Evolutionary conservation across 2,113 vertebrate genomes (phyloP), one percentile per base, ranked within the genome.

Genomic region (Nesoenas mayeri): DNA sequence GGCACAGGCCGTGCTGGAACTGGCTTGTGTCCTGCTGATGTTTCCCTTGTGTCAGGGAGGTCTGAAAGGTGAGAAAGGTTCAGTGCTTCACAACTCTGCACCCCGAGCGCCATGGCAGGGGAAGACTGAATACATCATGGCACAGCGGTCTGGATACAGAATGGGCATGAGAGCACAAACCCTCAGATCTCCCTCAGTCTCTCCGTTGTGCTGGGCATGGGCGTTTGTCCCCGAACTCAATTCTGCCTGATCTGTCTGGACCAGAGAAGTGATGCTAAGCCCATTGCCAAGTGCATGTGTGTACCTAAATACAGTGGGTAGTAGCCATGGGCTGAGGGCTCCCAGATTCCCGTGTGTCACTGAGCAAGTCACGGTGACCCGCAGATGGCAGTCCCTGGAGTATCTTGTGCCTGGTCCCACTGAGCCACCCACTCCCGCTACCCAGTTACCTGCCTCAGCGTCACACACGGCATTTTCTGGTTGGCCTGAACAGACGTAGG

Each of bases 401-500:
- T 91, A 50, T 92, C 83, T 56, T 34, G 40, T 84, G 57, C 53
- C 38, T 44, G 24, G 18, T 84, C 72, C 73, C 34, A 7, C 72
- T 12, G 3, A 84, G 36, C 91, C 95, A 67, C 86, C 80, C 78
- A n/a, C 73, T 89, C 51, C 48, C 3, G 2, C 72, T 57, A 9
- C 58, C 53, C 62, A n/a, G 54, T 54, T 16, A 0, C 42, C 10
- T 78, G 73, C 36, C 51, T 29, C 5, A 1, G 67, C 79, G 53
- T 26, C 1, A 0, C 15, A 3, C 18, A 4, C 0, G 6, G 38
- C 11, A 0, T 62, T 77, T 83, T 25, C 67, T 10, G 5, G 12
- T 69, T 0, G 0, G 28, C 58, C 47, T 2, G 2, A 51, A 88
- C 40, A 25, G 3, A 13, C 0, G 0, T 7, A 7, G 70, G 44